Percentiles rank a stretch among this genome's conserved stretches.
These are phyloP conservation scores for Sitta carolinensis DNA, from an alignment of 2,797 vertebrate genomes.

Conservation along the genomic window DNA sequence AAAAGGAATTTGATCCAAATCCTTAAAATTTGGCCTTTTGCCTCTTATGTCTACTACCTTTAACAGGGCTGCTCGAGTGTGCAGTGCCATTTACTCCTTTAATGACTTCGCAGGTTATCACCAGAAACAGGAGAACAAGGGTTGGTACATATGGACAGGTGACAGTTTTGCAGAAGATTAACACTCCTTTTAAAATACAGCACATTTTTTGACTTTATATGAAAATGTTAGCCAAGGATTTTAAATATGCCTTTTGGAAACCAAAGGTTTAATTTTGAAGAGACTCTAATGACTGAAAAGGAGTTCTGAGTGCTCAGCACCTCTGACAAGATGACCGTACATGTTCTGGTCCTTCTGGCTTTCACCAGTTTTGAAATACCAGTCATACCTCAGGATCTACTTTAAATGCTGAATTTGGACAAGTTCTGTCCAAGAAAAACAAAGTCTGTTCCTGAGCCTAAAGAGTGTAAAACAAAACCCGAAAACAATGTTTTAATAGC, in stretches of 20 bases:
- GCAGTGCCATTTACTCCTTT: neutral
- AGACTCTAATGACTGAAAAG: neutral
- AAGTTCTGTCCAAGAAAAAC: constrained; percentile 41
- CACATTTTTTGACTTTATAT: neutral
- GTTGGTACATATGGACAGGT: fast-evolving
- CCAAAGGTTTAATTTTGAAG: neutral
- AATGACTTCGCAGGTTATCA: neutral
- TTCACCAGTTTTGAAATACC: neutral
- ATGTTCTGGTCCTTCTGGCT: neutral
- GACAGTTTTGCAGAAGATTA: neutral
- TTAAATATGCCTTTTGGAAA: neutral
- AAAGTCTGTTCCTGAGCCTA: neutral
- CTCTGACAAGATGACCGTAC: neutral
- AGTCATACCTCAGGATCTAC: neutral
- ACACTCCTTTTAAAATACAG: neutral
- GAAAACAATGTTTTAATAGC: constrained; percentile 3
- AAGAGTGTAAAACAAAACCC: constrained; percentile 13
- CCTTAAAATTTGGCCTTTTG: neutral
- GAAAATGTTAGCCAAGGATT: neutral
- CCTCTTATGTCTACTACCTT: neutral
- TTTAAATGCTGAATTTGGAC: constrained; percentile 1
- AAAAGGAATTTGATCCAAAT: neutral
- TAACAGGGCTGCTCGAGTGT: neutral
- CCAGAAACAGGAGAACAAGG: neutral
- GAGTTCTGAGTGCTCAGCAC: neutral